These are phyloP conservation scores for Lamprotornis superbus DNA, from an alignment of 2,113 vertebrate genomes.

Conservation along the genomic window DNA sequence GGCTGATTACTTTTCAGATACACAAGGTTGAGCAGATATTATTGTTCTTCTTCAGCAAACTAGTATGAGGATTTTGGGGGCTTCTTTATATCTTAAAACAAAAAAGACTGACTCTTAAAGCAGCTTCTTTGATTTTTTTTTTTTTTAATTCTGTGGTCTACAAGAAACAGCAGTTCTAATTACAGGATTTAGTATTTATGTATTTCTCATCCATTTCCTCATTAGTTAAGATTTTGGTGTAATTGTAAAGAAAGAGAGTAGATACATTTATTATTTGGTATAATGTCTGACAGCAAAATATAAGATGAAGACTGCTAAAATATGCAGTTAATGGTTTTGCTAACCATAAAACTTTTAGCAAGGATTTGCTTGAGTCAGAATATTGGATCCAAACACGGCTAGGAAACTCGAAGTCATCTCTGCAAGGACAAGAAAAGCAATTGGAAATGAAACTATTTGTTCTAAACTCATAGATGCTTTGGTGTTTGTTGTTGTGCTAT, in stretches of 20 bases:
- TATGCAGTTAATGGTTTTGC: background rate
- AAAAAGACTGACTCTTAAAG: background rate
- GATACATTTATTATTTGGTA: background rate
- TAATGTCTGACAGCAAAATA: background rate
- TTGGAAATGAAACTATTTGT: background rate
- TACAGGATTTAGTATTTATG: background rate
- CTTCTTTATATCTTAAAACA: background rate
- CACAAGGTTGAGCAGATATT: background rate
- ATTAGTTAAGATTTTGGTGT: background rate
- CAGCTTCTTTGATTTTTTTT: background rate
- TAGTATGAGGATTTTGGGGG: background rate
- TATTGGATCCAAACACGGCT: background rate
- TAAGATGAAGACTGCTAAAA: background rate
- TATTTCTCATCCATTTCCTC: background rate
- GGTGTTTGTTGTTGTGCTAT: background rate
- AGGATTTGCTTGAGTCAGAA: background rate
- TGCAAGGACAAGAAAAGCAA: background rate
- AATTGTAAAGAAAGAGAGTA: background rate
- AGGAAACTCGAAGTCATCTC: background rate
- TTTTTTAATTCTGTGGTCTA: background rate
- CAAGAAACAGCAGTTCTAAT: background rate
- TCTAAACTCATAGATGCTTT: background rate
- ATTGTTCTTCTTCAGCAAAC: background rate
- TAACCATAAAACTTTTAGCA: background rate
- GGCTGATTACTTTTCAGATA: constrained; percentile 56